Base-by-base conservation (phyloP, 2,113 vertebrate genomes). In the Hemicordylus capensis region DNA sequence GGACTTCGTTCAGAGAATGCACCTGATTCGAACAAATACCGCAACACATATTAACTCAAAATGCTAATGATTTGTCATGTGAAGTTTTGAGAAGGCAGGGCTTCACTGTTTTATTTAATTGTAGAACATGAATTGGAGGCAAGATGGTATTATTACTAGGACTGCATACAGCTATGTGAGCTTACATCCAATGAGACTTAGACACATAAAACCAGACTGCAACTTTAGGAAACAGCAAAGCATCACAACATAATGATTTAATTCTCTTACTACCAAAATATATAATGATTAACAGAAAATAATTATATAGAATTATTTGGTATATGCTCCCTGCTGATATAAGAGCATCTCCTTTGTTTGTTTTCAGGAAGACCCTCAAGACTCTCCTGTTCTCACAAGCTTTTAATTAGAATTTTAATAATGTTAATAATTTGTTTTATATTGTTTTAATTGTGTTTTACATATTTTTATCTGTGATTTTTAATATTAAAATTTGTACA, bases 11-110 rank as follows among this genome's bases (percentile, higher is more conserved):
- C 22, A 54, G 85, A 59, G 83, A 87, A 31, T 89, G 76, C 44
- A 73, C 88, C 89, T 88, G 80, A 15, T 91, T 66, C 74, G 91
- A 66, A 90, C 2, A 95, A 93, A 92, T 22, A 88, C 82, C 59
- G 74, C 39, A 87, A 89, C 86, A 88, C 51, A 84, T 79, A 1
- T 15, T 80, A 89, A 4, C 44, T 81, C 85, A 44, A 10, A 1
- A 44, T 80, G 70, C 61, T 42, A 61, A 76, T n/a, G 4, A 80
- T 79, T 81, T 44, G 76, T 31, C 0, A 63, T 59, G 59, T 1
- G n/a, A n/a, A n/a, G n/a, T n/a, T n/a, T n/a, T 83, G 81, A 77
- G 76, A 67, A 20, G 11, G 24, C 1, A 61, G 8, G 1, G 24
- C 12, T 1, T 86, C 22, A 74, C 76, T 0, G 2, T 31, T 39